phyloP scores from a whole-genome alignment of 2,797 vertebrate species.

The Myripristis jacobus region DNA sequence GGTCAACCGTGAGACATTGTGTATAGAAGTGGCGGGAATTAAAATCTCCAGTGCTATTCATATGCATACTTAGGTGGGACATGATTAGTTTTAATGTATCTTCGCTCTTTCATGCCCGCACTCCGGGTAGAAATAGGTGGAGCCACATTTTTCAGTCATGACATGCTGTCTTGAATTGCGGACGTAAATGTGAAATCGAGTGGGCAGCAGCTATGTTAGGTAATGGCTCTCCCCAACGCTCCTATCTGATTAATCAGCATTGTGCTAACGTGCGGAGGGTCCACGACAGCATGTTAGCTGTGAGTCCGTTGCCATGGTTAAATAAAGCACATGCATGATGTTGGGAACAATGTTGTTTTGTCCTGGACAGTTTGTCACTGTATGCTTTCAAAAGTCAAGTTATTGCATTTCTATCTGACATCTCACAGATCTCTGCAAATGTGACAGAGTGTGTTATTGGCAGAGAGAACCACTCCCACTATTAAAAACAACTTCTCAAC shows the following conservation, averaged over 20 bases:
- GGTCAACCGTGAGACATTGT: neutral
- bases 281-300: constrained; percentile 2
- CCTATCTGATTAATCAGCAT: neutral
- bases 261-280: neutral
- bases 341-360: neutral
- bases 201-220: constrained; percentile 27
- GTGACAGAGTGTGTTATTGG: neutral
- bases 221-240: neutral
- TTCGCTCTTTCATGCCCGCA: neutral
- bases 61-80: neutral
- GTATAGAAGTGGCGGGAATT: neutral
- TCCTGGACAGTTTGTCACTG: neutral
- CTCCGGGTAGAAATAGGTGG: neutral
- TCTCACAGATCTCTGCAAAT: neutral
- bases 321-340: neutral
- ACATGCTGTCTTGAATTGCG: constrained; percentile 30
- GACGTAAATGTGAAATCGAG: constrained; percentile 7
- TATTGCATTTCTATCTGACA: neutral
- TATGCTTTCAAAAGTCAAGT: neutral
- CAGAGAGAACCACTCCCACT: neutral
- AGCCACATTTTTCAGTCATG: constrained; percentile 13
- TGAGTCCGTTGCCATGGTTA: constrained; percentile 7
- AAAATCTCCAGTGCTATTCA: neutral
- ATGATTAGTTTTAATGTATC: neutral
- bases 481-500: neutral